Base-by-base conservation (phyloP, 2,888 invertebrate species). In the Heteromurus nitidus region DNA sequence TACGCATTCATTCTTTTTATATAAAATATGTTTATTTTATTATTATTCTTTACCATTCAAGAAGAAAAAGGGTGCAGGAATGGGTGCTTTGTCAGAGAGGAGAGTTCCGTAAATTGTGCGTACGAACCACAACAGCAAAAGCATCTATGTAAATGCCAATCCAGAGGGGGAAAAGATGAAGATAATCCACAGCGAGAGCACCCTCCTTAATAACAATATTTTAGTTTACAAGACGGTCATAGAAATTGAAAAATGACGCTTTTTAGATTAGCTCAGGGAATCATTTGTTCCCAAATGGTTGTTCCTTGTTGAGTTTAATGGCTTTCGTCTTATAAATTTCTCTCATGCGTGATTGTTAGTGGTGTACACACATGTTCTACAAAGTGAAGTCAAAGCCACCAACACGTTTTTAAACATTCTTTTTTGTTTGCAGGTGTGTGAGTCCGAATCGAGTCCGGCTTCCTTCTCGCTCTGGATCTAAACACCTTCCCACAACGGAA, bases 201-300 rank as follows among this genome's bases (percentile, higher is more conserved):
- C 50, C 50, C 18, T 58, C 26, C 28, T 58, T 58, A 28, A 58
- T 28, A 58, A 28, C 58, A 58, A 58, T 58, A 28, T 58, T 58
- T 58, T 28, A 58, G 58, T 58, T 9, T 24, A 58, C n/a, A 58
- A 26, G 28, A 58, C 18, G 58, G 28, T 28, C 28, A 58, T 58
- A 74, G 76, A 68, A 76, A 68, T 76, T 76, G 76, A 76, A 76
- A 76, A 76, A 76, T 68, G 76, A 76, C 20, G 76, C 67, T 68
- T 76, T 74, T 76, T 68, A 44, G 42, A 65, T 65, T 65, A 42
- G 42, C 65, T 44, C 42, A 26, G 3, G 9, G 28, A 65, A 22
- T 44, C 65, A 50, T 53, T 68, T 50, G 11, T 50, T 68, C 30
- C n/a, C 28, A 30, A 68, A 68, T 68, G 50, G 68, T 53, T 26